phyloP scores from a whole-genome alignment of 2,797 vertebrate species.

The Lacerta viridis region DNA sequence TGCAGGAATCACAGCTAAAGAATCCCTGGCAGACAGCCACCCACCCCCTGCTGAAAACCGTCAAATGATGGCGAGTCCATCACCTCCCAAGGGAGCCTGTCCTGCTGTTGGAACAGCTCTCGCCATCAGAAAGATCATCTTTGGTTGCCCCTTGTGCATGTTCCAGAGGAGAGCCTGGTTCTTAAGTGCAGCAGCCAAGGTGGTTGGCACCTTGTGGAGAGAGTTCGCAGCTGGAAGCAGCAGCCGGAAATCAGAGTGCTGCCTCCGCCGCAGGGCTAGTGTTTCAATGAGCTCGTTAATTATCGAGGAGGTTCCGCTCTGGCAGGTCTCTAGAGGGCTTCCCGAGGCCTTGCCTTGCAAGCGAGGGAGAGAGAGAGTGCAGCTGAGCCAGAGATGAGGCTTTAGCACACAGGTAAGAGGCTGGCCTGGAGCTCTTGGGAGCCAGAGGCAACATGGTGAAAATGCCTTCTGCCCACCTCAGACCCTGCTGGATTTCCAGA shows the following conservation, averaged over 20 bases:
- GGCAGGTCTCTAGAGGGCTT: not conserved
- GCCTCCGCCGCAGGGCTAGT: not conserved
- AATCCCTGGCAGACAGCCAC: no score
- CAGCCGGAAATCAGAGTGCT: not conserved
- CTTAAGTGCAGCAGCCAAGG: not conserved
- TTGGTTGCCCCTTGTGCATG: no score
- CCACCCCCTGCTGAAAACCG: no score
- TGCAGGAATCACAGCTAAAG: no score
- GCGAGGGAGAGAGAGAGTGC: not conserved
- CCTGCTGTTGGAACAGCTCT: no score
- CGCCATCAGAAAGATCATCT: no score
- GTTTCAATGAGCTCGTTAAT: not conserved
- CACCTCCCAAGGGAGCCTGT: no score
- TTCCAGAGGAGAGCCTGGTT: not conserved
- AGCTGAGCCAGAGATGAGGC: not conserved
- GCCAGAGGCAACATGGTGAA: not conserved
- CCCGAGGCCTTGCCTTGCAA: no score
- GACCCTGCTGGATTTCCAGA: no score
- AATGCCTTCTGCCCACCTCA: not conserved
- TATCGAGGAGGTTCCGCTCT: not conserved
- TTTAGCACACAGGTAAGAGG: no score
- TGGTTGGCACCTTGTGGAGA: not conserved
- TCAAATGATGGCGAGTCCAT: no score
- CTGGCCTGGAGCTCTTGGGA: fast-evolving
- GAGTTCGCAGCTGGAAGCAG: not conserved